A percentile compares a stretch with the other conserved stretches of the same genome.
phyloP scores from a whole-genome alignment of 2,113 vertebrate species.

The Sinocyclocheilus rhinocerous region DNA sequence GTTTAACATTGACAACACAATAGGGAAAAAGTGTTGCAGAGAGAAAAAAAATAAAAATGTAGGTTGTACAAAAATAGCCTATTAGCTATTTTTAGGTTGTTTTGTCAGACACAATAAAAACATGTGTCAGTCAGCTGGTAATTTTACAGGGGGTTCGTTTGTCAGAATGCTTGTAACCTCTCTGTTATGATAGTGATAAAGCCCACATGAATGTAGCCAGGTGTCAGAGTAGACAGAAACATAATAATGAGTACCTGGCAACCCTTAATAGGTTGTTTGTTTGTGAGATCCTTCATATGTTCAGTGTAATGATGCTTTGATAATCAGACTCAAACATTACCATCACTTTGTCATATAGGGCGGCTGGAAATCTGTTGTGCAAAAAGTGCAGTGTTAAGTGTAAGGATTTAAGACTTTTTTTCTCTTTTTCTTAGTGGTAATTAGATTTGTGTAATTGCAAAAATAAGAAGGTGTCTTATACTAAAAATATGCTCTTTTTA shows the following conservation, averaged over 20 bases:
- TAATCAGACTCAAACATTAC: slow-evolving; percentile 1
- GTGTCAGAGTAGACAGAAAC: slow-evolving; percentile 13
- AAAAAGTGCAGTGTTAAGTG: neutral
- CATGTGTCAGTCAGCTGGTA: neutral
- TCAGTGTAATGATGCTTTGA: slow-evolving; percentile 10
- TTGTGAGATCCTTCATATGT: slow-evolving; percentile 13
- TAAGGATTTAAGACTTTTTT: neutral
- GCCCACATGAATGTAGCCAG: slow-evolving; percentile 5
- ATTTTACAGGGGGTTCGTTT: neutral
- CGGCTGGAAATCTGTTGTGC: neutral
- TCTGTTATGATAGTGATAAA: slow-evolving; percentile 13
- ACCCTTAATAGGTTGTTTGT: slow-evolving; percentile 24
- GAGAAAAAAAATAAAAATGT: no score
- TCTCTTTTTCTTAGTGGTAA: neutral
- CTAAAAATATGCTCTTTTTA: neutral
- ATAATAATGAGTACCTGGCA: slow-evolving; percentile 26
- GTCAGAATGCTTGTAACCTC: neutral
- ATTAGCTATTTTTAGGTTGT: neutral
- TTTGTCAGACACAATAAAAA: slow-evolving; percentile 26
- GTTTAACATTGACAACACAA: no score
- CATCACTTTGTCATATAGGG: neutral
- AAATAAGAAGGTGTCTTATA: neutral
- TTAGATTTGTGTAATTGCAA: neutral
- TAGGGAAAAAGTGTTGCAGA: no score
- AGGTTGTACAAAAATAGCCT: no score